Base-by-base conservation (phyloP, 2,888 invertebrate species). In the Coronaproctus castanopsis region DNA sequence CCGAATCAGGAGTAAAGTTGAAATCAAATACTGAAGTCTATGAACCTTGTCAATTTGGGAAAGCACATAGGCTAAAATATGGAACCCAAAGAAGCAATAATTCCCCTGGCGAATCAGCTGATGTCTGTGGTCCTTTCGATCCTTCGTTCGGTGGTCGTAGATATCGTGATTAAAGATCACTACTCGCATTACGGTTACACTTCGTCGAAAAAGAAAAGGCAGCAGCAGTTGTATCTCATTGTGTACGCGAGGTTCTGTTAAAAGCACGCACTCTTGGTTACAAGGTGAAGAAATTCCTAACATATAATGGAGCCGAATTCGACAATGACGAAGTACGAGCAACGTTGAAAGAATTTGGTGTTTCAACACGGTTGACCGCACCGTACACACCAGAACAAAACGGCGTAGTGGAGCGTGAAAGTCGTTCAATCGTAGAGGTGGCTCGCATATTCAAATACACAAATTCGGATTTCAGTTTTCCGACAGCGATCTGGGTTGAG, bases 241-340 rank as follows among this genome's bases (percentile, higher is more conserved):
- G 3, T 3, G 5, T 52, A 10, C 52, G 52, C 20, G 52, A 52
- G 20, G 52, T 52, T 52, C 18, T 58, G 3, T 3, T 21, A 18
- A 49, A 58, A 24, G 53, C 58, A 57, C 66, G 52, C 55, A 62
- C 49, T 54, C 66, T 8, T 62, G 68, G 60, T 65, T 65, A 68
- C 62, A 58, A 61, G 18, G 62, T 69, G 5, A 65, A 66, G 55
- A 67, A 68, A 57, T 57, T 68, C 23, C 54, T 67, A 21, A 68
- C 65, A 60, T 67, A 68, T 56, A 68, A 68, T 63, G 66, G 67
- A 14, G 65, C 64, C 52, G 67, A 69, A 62, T 68, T 69, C 54
- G 52, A 3, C 5, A 52, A 52, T 19, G 10, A 52, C 1, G 52
- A 52, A 14, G 63, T 66, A n/a, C 57, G 62, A 60, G 36, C 62